These are phyloP conservation scores for Embidobia sp. DNA, from an alignment of 2,888 invertebrate species.

Conservation along the genomic window DNA sequence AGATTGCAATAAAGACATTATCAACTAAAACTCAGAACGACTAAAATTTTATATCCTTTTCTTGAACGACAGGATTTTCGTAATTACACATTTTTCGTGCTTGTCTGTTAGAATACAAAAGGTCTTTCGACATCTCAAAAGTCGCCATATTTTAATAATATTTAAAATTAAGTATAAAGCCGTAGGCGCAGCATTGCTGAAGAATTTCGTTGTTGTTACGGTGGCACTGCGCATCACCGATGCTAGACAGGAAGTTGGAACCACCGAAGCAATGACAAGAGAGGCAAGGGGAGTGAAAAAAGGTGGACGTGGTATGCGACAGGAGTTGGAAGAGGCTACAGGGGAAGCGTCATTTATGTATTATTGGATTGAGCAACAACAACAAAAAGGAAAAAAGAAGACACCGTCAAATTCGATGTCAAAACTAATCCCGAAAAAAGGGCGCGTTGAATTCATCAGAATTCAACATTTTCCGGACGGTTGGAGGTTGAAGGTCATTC, in stretches of 20 bases:
- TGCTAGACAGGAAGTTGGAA: constrained; percentile 79
- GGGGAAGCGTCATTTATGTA: constrained; percentile 63
- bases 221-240: constrained; percentile 81
- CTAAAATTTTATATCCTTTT: no score
- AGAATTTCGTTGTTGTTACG: constrained; percentile 78
- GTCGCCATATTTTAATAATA: constrained; percentile 15
- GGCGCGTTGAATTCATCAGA: no score
- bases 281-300: constrained; percentile 59
- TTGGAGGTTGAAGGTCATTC: no score
- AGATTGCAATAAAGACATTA: no score
- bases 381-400: constrained; percentile 17
- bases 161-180: constrained; percentile 49
- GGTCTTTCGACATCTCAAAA: neutral
- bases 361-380: constrained; percentile 51
- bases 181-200: constrained; percentile 71
- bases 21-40: no score
- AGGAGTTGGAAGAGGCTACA: constrained; percentile 62
- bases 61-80: no score
- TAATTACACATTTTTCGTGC: no score
- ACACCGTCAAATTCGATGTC: neutral
- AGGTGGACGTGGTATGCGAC: constrained; percentile 63
- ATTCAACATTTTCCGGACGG: no score
- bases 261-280: constrained; percentile 68
- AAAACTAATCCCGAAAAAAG: no score
- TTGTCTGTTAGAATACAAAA: no score